Percentiles rank a stretch among this genome's conserved stretches.
These are phyloP conservation scores for Tympanoctomys barrerae DNA, from an alignment of 2,797 vertebrate genomes.

Conservation along the genomic window DNA sequence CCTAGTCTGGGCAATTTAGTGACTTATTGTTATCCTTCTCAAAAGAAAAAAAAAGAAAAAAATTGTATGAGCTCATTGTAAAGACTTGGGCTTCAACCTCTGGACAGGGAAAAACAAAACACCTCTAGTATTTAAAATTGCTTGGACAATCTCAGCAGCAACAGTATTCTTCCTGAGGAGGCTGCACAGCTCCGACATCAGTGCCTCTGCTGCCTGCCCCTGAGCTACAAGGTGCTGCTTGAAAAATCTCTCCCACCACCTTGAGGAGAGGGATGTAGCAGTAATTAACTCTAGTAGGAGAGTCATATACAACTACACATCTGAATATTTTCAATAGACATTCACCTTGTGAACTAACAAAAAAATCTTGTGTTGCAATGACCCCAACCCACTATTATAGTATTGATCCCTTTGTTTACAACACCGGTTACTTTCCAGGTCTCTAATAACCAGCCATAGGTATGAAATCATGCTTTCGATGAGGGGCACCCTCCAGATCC, in stretches of 20 bases:
- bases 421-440: neutral
- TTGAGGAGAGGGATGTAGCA: constrained; percentile 66
- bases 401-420: constrained; percentile 9
- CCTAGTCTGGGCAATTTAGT: neutral
- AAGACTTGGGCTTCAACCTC: neutral
- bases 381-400: constrained; percentile 16
- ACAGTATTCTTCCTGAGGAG: constrained; percentile 45
- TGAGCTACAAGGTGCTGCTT: constrained; percentile 70
- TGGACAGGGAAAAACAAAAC: neutral
- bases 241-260: constrained; percentile 70
- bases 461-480: neutral
- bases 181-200: constrained; percentile 64
- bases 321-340: constrained; percentile 34
- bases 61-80: neutral
- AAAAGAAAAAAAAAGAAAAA: neutral
- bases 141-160: neutral
- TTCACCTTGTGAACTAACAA: constrained; percentile 22
- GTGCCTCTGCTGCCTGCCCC: constrained; percentile 66
- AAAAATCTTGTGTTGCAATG: constrained; percentile 48
- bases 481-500: neutral
- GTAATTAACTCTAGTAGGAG: constrained; percentile 79
- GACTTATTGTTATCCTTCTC: neutral
- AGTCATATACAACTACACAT: constrained; percentile 66
- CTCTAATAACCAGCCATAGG: neutral
- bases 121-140: neutral